These are phyloP conservation scores for Aricia agestis DNA, from an alignment of 1,140 invertebrate genomes.

Conservation along the genomic window DNA sequence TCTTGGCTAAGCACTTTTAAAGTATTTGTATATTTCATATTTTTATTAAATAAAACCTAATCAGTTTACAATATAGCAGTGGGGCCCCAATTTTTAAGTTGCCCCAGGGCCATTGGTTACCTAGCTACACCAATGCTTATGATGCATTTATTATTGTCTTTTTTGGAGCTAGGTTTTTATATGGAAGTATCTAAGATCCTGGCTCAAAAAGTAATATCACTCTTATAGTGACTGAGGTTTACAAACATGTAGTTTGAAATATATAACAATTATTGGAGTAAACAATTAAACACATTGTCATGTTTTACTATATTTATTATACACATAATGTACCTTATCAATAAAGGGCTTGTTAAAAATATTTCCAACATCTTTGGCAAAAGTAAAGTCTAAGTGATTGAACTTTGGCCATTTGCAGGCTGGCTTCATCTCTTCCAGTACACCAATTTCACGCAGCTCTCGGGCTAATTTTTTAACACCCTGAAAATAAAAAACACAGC, in stretches of 20 bases:
- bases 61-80: no score
- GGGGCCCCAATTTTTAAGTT: no score
- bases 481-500: constrained; percentile 35
- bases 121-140: no score
- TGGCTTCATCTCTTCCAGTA: constrained; percentile 43
- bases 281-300: constrained; percentile 26
- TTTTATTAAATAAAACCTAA: no score
- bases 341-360: constrained; percentile 49
- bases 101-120: no score
- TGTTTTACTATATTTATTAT: constrained; percentile 53
- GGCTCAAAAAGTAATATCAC: no score
- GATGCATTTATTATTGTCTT: no score
- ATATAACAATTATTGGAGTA: background rate
- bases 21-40: no score
- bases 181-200: no score
- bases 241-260: background rate
- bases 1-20: no score
- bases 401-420: constrained; percentile 54
- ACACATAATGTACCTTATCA: constrained; percentile 41
- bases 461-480: constrained; percentile 52
- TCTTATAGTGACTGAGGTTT: no score
- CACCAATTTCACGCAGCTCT: constrained; percentile 39
- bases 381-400: constrained; percentile 60
- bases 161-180: no score
- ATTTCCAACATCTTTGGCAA: constrained; percentile 52